phyloP scores from a whole-genome alignment of 2,888 invertebrate species.

The Gastracanthus pulcherrimus region DNA sequence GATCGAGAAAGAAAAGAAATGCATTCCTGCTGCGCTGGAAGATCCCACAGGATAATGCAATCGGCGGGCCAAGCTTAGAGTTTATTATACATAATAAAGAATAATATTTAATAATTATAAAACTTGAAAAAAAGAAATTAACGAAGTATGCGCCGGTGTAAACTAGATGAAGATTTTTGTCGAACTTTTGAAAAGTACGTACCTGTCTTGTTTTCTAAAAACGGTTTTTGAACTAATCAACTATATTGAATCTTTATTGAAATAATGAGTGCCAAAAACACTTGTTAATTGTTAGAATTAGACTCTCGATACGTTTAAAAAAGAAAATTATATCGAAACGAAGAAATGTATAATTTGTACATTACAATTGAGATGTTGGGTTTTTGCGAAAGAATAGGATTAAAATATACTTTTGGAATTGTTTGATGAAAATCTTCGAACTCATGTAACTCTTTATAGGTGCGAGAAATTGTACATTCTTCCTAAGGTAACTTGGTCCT shows the following conservation, averaged over 20 bases:
- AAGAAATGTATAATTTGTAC: no score
- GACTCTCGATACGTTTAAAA: no score
- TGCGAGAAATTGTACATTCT: slow-evolving; percentile 43
- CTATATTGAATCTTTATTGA: no score
- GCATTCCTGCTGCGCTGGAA: slow-evolving; percentile 39
- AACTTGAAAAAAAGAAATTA: slow-evolving; percentile 3
- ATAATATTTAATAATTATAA: slow-evolving; percentile 17
- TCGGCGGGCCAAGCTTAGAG: slow-evolving; percentile 45
- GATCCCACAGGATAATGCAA: slow-evolving; percentile 20
- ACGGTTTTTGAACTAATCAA: no score
- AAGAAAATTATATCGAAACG: no score
- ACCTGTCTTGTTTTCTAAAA: background rate
- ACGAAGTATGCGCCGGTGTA: slow-evolving; percentile 15
- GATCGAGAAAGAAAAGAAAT: background rate
- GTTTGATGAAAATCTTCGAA: slow-evolving; percentile 16
- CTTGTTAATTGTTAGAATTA: no score
- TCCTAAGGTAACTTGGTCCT: slow-evolving; percentile 39
- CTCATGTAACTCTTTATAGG: slow-evolving; percentile 5
- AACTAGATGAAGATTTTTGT: slow-evolving; percentile 17
- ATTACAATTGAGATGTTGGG: background rate
- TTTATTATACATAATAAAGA: slow-evolving; percentile 16
- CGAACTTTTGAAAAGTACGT: background rate
- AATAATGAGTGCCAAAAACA: no score
- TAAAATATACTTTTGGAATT: no score
- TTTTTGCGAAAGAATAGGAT: background rate